phyloP scores from a whole-genome alignment of 2,797 vertebrate species.

The Chelidonichthys spinosus region DNA sequence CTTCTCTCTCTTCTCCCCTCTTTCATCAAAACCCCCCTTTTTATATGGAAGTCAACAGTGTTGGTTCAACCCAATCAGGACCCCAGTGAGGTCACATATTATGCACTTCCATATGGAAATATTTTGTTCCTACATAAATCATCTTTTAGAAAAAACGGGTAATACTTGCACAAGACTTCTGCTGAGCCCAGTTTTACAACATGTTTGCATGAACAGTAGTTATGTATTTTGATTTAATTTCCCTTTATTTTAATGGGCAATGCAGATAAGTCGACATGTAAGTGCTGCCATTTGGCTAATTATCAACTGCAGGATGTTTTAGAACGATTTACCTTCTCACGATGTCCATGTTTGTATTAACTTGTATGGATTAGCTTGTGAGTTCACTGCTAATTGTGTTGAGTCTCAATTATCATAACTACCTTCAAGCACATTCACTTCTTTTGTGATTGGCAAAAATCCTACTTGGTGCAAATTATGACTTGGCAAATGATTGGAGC shows the following conservation, averaged over 20 bases:
- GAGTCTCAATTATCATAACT: background rate
- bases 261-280: background rate
- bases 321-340: background rate
- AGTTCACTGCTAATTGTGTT: conserved; percentile 1
- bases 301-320: background rate
- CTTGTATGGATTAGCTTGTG: background rate
- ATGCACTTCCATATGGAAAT: background rate
- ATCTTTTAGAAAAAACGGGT: background rate
- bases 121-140: background rate
- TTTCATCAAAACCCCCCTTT: background rate
- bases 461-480: background rate
- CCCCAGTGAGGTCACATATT: background rate
- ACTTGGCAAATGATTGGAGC: background rate
- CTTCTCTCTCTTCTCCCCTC: conserved; percentile 1
- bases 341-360: background rate
- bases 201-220: background rate
- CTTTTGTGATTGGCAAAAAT: background rate
- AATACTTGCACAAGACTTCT: background rate
- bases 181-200: background rate
- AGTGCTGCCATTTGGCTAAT: background rate
- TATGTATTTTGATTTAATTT: background rate
- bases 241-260: background rate
- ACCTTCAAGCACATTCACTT: background rate
- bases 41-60: background rate
- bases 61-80: background rate